Conservation (phyloP, 2,113 vertebrate species). For the Excalfactoria chinensis region DNA sequence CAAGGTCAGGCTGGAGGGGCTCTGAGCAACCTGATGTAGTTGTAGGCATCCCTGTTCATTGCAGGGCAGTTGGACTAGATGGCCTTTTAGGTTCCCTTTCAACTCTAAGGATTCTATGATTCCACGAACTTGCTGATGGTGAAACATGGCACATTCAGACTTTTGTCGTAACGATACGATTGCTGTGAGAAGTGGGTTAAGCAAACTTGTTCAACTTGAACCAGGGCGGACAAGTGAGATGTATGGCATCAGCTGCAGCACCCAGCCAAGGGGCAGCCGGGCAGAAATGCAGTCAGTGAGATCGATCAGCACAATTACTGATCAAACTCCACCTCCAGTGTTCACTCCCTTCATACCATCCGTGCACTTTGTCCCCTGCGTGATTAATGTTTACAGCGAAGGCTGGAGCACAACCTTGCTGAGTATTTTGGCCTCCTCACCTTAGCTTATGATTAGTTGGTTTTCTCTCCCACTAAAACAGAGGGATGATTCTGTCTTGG, state of each 20-base stretch:
- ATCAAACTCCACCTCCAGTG: not conserved
- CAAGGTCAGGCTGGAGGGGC: too few relatives aligned
- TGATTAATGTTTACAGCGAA: not conserved
- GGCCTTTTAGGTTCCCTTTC: too few relatives aligned
- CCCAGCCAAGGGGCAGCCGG: not conserved
- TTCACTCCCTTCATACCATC: not conserved
- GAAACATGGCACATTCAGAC: not conserved
- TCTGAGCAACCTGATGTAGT: too few relatives aligned
- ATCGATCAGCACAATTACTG: not conserved
- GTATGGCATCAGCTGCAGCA: not conserved
- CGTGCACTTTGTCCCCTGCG: not conserved
- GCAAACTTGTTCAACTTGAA: conserved; percentile 24
- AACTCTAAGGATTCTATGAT: too few relatives aligned
- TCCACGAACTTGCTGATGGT: not conserved
- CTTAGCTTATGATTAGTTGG: not conserved
- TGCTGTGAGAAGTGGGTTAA: not conserved
- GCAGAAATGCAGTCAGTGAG: not conserved
- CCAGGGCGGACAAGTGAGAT: not conserved
- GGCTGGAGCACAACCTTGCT: not conserved
- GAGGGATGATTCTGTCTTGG: not conserved
- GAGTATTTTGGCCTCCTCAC: not conserved
- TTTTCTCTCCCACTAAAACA: not conserved
- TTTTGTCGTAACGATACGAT: not conserved
- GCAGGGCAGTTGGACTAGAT: too few relatives aligned
- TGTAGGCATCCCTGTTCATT: too few relatives aligned